phyloP scores from a whole-genome alignment of 2,888 invertebrate genomes.

The Morpho helenor region DNA sequence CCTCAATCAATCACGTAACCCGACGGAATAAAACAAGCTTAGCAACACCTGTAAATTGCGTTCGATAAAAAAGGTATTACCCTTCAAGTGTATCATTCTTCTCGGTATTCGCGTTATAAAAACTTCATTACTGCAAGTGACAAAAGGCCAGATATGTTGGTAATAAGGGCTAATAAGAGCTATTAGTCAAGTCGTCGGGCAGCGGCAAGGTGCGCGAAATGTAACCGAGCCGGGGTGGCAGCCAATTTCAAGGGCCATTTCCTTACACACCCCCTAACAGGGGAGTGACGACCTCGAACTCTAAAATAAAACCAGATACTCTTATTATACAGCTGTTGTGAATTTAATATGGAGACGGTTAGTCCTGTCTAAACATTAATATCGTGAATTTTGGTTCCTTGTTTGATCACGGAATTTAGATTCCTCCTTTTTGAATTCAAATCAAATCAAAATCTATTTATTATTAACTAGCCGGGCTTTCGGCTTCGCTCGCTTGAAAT shows the following conservation, averaged over 20 bases:
- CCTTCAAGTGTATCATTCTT: slow-evolving; percentile 18
- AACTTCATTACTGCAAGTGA: slow-evolving; percentile 51
- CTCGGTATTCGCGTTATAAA: slow-evolving; percentile 20
- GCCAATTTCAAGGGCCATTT: slow-evolving; percentile 76
- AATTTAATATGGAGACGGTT: slow-evolving; percentile 34
- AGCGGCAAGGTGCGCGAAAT: slow-evolving; percentile 62
- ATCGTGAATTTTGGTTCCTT: too few relatives aligned
- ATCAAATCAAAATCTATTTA: too few relatives aligned
- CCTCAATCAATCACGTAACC: slow-evolving; percentile 4
- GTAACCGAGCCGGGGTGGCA: slow-evolving; percentile 51
- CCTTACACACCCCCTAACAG: slow-evolving; percentile 53
- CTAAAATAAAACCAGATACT: slow-evolving; percentile 48
- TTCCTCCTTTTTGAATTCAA: too few relatives aligned
- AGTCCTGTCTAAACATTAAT: slow-evolving; percentile 18
- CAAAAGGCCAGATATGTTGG: slow-evolving; percentile 47
- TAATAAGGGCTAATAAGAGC: slow-evolving; percentile 49
- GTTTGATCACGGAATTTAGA: too few relatives aligned
- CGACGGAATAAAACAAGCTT: slow-evolving; percentile 7
- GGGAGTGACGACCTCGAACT: slow-evolving; percentile 35
- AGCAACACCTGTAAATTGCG: slow-evolving; percentile 9
- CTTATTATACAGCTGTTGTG: slow-evolving; percentile 47
- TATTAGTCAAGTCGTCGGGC: slow-evolving; percentile 59
- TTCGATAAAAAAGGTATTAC: slow-evolving; percentile 16
- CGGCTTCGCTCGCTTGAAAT: too few relatives aligned
- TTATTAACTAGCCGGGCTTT: too few relatives aligned